Evolutionary conservation across 2,888 invertebrate genomes (phyloP).

Genomic region (Drosophila rellima): DNA sequence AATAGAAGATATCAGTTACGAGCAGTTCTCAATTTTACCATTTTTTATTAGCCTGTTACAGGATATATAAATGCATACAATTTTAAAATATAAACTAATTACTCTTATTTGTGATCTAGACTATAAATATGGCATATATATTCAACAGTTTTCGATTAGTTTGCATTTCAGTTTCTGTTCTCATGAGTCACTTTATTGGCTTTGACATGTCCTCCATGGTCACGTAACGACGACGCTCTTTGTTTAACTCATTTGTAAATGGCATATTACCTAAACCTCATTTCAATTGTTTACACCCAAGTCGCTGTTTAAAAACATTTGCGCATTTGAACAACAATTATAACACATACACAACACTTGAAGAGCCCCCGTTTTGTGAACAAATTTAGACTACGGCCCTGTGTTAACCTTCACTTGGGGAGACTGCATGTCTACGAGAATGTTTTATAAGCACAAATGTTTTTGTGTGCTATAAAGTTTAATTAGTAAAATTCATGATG

Average conservation of each 20-base stretch:
- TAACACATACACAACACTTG: not conserved
- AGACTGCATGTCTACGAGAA: constrained; percentile 31
- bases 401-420: constrained; percentile 13
- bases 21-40: not conserved
- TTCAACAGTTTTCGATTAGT: not conserved
- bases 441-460: constrained; percentile 11
- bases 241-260: not conserved
- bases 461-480: constrained; percentile 1
- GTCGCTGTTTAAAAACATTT: constrained; percentile 4
- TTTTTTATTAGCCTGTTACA: too few species aligned
- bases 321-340: constrained; percentile 1
- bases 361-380: not conserved
- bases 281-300: not conserved
- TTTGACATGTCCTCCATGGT: not conserved
- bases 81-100: too few species aligned
- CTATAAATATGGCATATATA: not conserved
- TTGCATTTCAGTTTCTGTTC: constrained; percentile 7
- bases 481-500: constrained; percentile 19
- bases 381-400: not conserved
- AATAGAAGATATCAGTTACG: not conserved
- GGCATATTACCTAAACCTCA: constrained; percentile 11
- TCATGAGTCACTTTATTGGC: not conserved
- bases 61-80: too few species aligned
- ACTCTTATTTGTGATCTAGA: too few species aligned
- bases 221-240: not conserved